phyloP scores from a whole-genome alignment of 2,797 vertebrate species.

The Darevskia nairensis region DNA sequence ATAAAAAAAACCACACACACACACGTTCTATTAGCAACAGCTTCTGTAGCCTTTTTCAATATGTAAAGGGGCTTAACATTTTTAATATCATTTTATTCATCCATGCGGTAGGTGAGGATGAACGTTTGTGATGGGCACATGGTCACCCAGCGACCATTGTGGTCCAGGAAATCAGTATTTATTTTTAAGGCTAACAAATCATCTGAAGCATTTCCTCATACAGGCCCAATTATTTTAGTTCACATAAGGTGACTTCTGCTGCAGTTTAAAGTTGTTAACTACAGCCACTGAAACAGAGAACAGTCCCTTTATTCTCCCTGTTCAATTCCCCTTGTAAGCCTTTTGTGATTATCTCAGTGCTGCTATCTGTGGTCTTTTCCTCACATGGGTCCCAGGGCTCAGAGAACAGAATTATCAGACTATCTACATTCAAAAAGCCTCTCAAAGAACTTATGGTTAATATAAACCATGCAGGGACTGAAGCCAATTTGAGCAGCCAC shows the following conservation, averaged over 20 bases:
- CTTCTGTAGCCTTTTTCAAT: neutral
- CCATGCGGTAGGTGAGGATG: neutral
- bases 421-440: slow-evolving; percentile 3
- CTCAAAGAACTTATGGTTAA: neutral
- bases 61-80: neutral
- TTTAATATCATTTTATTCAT: neutral
- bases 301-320: neutral
- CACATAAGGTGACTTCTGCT: neutral
- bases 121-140: too few relatives aligned
- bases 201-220: slow-evolving; percentile 2
- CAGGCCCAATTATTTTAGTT: neutral
- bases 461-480: neutral
- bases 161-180: neutral
- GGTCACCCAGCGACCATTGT: neutral
- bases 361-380: neutral
- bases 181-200: rapidly evolving
- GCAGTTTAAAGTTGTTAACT: neutral
- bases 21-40: neutral
- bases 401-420: neutral
- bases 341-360: neutral
- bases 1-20: neutral
- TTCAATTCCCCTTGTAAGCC: neutral
- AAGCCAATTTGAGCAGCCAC: slow-evolving; percentile 13
- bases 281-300: neutral
- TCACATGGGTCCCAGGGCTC: neutral